Evolutionary conservation across 23 tunicate genomes (phyloP).

Genomic region (Halocynthia roretzi): DNA sequence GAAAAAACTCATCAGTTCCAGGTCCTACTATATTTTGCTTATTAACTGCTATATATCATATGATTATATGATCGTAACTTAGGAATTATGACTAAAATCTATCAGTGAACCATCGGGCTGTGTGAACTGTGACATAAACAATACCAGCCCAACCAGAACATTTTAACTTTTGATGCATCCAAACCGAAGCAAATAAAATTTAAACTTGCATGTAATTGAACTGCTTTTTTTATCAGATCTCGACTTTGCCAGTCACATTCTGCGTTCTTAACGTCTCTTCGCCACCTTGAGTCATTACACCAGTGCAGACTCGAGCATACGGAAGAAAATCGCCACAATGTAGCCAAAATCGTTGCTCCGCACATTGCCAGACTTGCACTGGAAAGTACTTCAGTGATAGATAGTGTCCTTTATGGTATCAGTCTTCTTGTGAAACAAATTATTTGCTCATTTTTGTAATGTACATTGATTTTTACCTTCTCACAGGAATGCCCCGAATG

Average conservation of each 20-base stretch:
- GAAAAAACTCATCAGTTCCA: too few relatives aligned
- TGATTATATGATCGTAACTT: too few relatives aligned
- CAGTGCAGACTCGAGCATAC: slow-evolving; percentile 45
- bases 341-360: slow-evolving; percentile 52
- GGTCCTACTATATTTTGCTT: too few relatives aligned
- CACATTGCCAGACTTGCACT: slow-evolving; percentile 63
- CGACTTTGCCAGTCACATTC: slow-evolving; percentile 51
- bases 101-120: too few relatives aligned
- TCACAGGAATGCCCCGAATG: slow-evolving; percentile 52
- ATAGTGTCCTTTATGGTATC: slow-evolving; percentile 57
- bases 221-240: slow-evolving; percentile 13
- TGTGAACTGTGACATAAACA: too few relatives aligned
- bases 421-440: neutral
- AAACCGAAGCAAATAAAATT: too few relatives aligned
- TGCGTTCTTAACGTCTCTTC: slow-evolving; percentile 44
- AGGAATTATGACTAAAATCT: too few relatives aligned
- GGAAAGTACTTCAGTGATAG: slow-evolving; percentile 48
- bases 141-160: too few relatives aligned
- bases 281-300: slow-evolving; percentile 29
- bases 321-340: slow-evolving; percentile 28
- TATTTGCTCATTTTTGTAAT: neutral
- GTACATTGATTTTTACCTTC: neutral
- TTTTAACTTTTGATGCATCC: too few relatives aligned
- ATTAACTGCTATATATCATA: too few relatives aligned
- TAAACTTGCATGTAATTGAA: too few relatives aligned